A percentile compares a stretch with the other conserved stretches of the same genome.
These are phyloP conservation scores for Vesta saturnalis DNA, from an alignment of 2,888 invertebrate genomes.

Conservation along the genomic window DNA sequence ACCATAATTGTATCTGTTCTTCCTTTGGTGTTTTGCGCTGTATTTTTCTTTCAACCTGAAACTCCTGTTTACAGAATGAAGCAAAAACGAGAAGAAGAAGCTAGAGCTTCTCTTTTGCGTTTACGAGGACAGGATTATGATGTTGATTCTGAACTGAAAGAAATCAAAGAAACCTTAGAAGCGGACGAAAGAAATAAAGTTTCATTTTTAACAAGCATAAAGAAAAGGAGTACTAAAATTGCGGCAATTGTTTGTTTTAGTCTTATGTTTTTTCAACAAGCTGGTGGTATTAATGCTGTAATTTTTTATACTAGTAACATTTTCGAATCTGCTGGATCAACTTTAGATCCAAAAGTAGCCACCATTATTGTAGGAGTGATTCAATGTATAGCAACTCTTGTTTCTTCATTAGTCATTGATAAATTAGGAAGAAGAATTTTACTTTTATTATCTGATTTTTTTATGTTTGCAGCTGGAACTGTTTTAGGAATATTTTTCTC, in stretches of 20 bases:
- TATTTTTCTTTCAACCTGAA: constrained; percentile 89
- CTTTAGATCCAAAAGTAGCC: constrained; percentile 68
- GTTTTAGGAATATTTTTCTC: constrained; percentile 79
- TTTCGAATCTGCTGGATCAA: constrained; percentile 72
- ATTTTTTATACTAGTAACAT: constrained; percentile 82
- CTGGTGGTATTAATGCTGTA: constrained; percentile 85
- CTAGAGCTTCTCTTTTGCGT: constrained; percentile 73
- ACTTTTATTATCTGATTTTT: constrained; percentile 74
- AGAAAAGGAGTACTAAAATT: constrained; percentile 69
- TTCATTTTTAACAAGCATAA: constrained; percentile 64
- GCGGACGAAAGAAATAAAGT: constrained; percentile 65
- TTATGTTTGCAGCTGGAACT: constrained; percentile 76
- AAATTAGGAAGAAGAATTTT: constrained; percentile 81
- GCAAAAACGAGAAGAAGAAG: constrained; percentile 72
- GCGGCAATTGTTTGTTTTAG: constrained; percentile 78
- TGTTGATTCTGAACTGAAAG: constrained; percentile 74
- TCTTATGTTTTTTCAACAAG: constrained; percentile 90
- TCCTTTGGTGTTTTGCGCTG: constrained; percentile 74
- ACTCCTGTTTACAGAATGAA: constrained; percentile 78
- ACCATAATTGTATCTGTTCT: constrained; percentile 73
- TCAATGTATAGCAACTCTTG: constrained; percentile 80
- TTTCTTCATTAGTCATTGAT: constrained; percentile 82
- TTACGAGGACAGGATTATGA: constrained; percentile 80
- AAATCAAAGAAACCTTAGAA: constrained; percentile 67
- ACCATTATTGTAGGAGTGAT: constrained; percentile 85